Evolutionary conservation across 2,797 vertebrate genomes (phyloP).

Genomic region (Heterohyrax brucei): DNA sequence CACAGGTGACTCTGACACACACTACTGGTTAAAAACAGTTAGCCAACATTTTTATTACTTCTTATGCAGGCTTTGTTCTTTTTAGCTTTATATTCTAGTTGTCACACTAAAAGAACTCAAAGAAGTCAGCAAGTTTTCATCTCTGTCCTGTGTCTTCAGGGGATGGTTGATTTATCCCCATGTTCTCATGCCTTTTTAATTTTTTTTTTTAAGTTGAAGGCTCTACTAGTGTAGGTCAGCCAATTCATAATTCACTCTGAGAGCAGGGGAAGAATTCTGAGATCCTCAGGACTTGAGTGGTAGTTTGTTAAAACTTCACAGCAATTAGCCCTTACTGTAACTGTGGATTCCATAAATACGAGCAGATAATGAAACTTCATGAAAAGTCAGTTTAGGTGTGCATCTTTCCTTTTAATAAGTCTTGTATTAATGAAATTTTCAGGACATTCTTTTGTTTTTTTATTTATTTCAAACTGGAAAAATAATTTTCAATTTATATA

Average conservation of each 20-base stretch:
- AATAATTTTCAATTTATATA: constrained; percentile 46
- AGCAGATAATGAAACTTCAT: constrained; percentile 75
- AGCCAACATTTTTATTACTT: constrained; percentile 78
- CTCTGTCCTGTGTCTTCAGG: constrained; percentile 52
- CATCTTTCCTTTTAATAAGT: constrained; percentile 60
- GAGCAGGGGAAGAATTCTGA: constrained; percentile 38
- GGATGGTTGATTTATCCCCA: constrained; percentile 82
- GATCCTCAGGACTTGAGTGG: constrained; percentile 3
- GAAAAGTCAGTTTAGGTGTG: constrained; percentile 59
- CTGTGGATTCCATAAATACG: constrained; percentile 53
- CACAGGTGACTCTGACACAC: constrained; percentile 39
- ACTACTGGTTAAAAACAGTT: constrained; percentile 57
- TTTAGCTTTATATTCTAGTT: constrained; percentile 52
- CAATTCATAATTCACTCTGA: constrained; percentile 80
- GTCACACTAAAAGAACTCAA: constrained; percentile 69
- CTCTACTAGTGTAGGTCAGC: constrained; percentile 62
- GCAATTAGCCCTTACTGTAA: constrained; percentile 30
- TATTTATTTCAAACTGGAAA: not conserved
- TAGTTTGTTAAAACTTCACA: constrained; percentile 77
- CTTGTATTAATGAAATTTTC: constrained; percentile 62
- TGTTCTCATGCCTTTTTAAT: constrained; percentile 70
- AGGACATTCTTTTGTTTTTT: not conserved
- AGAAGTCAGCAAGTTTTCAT: constrained; percentile 81
- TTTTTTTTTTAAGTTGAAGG: constrained; percentile 79
- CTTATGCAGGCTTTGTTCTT: constrained; percentile 53